Conservation (phyloP, 2,113 vertebrate species). For the Phylloscopus whistleri region DNA sequence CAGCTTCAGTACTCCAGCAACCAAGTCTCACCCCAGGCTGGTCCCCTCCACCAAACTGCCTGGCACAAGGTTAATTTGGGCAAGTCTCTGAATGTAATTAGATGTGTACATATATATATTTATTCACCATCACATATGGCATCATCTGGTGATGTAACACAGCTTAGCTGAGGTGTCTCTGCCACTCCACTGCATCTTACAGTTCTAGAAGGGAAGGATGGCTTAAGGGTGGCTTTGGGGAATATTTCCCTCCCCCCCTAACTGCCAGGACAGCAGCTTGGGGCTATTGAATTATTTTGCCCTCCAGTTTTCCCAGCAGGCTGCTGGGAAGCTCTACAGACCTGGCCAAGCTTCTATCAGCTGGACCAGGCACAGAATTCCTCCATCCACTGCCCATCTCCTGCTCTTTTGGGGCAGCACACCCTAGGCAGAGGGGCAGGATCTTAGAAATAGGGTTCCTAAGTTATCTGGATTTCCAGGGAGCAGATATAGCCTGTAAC, state of each 20-base stretch:
- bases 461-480: not conserved
- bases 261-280: not conserved
- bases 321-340: not conserved
- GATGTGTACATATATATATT: rapidly evolving
- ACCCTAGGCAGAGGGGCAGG: not conserved
- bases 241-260: not conserved
- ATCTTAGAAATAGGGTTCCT: not conserved
- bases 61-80: not conserved
- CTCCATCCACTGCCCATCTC: not conserved
- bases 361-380: not conserved
- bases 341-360: no score
- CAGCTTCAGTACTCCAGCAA: not conserved
- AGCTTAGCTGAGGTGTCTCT: not conserved
- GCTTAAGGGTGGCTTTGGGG: not conserved
- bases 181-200: not conserved
- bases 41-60: not conserved
- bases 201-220: not conserved
- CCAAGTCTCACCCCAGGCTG: not conserved
- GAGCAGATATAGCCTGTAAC: not conserved
- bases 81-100: not conserved
- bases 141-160: not conserved
- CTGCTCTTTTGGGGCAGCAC: not conserved
- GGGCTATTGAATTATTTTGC: not conserved
- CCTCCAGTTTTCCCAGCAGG: not conserved
- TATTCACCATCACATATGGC: not conserved